A percentile compares a stretch with the other conserved stretches of the same genome.
Evolutionary conservation across 2,797 vertebrate species (phyloP).

Genomic region (Euthynnus affinis): DNA sequence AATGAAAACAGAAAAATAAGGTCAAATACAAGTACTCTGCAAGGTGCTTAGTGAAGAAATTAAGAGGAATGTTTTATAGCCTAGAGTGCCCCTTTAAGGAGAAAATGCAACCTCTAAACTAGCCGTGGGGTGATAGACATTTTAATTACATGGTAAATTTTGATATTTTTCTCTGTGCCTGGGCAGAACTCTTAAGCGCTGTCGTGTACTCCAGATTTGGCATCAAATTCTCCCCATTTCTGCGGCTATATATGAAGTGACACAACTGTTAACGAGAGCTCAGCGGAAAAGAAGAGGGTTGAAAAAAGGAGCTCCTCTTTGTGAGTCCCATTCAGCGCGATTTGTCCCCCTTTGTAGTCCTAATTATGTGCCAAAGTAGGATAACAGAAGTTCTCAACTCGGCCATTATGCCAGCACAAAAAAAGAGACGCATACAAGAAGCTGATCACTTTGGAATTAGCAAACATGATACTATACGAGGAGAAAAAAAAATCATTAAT

Average conservation of each 20-base stretch:
- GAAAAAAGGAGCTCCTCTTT: slow-evolving; percentile 95
- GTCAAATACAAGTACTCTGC: slow-evolving; percentile 78
- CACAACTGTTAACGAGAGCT: slow-evolving; percentile 88
- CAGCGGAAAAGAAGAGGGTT: slow-evolving; percentile 82
- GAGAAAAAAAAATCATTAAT: slow-evolving; percentile 99
- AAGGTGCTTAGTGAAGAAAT: slow-evolving; percentile 84
- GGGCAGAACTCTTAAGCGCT: slow-evolving; percentile 81
- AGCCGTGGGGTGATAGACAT: slow-evolving; percentile 86
- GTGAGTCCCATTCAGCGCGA: slow-evolving; percentile 97
- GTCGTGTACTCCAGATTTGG: slow-evolving; percentile 78
- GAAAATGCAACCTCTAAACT: slow-evolving; percentile 81
- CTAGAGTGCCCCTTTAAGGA: slow-evolving; percentile 85
- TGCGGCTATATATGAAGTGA: slow-evolving; percentile 80
- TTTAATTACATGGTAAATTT: slow-evolving; percentile 91
- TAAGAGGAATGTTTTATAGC: slow-evolving; percentile 84
- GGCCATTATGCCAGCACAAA: slow-evolving; percentile 99
- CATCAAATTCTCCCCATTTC: slow-evolving; percentile 75
- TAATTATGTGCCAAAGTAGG: slow-evolving; percentile 99
- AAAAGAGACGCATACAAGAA: slow-evolving; percentile 99
- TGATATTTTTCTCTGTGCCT: slow-evolving; percentile 79
- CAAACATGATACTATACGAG: slow-evolving; percentile 99
- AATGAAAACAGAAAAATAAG: slow-evolving; percentile 78
- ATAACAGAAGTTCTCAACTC: slow-evolving; percentile 99
- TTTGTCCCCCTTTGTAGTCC: slow-evolving; percentile 99
- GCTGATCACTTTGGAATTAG: slow-evolving; percentile 99